A percentile compares a stretch with the other conserved stretches of the same genome.
phyloP scores from a whole-genome alignment of 2,113 vertebrate genomes.

The Tympanuchus pallidicinctus region DNA sequence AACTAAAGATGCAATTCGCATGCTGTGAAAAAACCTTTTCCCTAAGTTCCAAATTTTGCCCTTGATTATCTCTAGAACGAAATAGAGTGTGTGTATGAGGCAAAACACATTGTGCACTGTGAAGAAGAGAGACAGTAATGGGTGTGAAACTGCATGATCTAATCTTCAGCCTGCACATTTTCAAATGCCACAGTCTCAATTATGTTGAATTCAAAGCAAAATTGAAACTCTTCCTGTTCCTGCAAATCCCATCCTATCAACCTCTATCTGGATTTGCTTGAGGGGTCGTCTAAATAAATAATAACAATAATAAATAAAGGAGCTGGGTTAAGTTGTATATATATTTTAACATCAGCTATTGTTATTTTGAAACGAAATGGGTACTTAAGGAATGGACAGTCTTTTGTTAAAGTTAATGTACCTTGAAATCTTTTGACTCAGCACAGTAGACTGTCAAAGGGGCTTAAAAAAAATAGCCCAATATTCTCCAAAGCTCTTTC shows the following conservation, averaged over 20 bases:
- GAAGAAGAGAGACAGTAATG: conserved; percentile 54
- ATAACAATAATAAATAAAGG: conserved; percentile 63
- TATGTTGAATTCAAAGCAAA: conserved; percentile 65
- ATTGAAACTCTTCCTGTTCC: conserved; percentile 49
- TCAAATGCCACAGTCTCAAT: conserved; percentile 66
- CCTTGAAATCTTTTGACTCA: conserved; percentile 69
- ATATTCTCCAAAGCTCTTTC: conserved; percentile 63
- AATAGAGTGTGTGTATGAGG: conserved; percentile 57
- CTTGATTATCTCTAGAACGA: conserved; percentile 75
- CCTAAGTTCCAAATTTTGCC: conserved; percentile 73
- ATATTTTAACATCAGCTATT: conserved; percentile 34
- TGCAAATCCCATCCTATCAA: conserved; percentile 56
- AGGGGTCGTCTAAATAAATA: conserved; percentile 58
- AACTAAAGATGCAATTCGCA: conserved; percentile 71
- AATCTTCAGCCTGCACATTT: conserved; percentile 69
- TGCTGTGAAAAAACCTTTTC: conserved; percentile 72
- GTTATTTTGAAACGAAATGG: conserved; percentile 52
- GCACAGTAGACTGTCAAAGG: conserved; percentile 64
- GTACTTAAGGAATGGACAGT: conserved; percentile 35
- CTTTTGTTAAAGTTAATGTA: conserved; percentile 75
- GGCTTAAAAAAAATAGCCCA: conserved; percentile 70
- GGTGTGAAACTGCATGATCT: conserved; percentile 67
- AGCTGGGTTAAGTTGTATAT: conserved; percentile 53
- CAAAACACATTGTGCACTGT: neutral
- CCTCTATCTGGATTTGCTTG: conserved; percentile 57